Conservation (phyloP, 2,113 vertebrate species). For the Ptyas mucosa region DNA sequence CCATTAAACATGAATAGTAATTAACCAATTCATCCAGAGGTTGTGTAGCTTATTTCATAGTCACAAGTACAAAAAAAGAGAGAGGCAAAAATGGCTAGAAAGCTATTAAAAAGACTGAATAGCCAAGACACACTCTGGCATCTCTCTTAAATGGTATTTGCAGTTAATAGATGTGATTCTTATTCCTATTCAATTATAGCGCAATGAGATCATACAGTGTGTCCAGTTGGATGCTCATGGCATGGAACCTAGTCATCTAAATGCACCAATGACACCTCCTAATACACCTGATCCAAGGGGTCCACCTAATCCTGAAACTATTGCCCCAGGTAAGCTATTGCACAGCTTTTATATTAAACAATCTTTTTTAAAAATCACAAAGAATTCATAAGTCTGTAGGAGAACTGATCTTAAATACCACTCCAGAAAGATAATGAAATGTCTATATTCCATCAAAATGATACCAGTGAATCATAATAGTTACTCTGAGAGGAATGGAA, state of each 20-base stretch:
- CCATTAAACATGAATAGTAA: not conserved
- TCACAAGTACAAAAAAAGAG: not conserved
- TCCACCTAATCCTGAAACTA: conserved; percentile 79
- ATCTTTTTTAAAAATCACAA: not conserved
- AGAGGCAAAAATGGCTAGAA: not conserved
- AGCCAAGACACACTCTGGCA: not conserved
- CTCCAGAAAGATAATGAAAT: not conserved
- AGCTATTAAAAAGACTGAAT: not conserved
- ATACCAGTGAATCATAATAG: not conserved
- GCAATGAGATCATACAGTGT: conserved; percentile 66
- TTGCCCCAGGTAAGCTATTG: conserved; percentile 83
- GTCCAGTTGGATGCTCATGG: conserved; percentile 52
- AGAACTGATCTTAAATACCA: not conserved
- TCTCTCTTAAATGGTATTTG: not conserved
- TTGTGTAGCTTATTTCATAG: not conserved
- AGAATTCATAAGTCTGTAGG: not conserved
- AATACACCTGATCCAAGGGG: conserved; percentile 72
- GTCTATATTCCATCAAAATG: not conserved
- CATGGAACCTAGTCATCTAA: conserved; percentile 64
- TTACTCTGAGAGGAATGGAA: not conserved
- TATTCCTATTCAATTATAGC: conserved; percentile 53
- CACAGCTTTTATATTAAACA: not conserved
- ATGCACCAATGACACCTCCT: conserved; percentile 68
- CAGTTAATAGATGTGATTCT: conserved; percentile 41
- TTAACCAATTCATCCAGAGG: not conserved